phyloP scores from a whole-genome alignment of 2,797 vertebrate genomes.

The Sciaenops ocellatus region DNA sequence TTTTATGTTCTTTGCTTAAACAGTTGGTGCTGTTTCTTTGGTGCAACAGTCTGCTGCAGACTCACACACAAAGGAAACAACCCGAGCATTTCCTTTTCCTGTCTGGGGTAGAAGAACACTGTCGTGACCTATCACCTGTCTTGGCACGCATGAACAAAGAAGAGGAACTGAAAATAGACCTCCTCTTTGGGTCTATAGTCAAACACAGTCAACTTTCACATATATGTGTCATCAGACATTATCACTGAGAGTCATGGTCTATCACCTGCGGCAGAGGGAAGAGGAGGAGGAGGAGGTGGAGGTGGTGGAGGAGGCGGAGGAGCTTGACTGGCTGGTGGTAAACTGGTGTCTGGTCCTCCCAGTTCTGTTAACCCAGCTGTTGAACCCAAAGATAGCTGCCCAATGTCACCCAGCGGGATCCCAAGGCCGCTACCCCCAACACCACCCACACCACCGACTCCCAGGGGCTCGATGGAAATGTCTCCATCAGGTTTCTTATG shows the following conservation, averaged over 20 bases:
- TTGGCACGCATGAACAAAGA: slow-evolving; percentile 44
- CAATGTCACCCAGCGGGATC: slow-evolving; percentile 73
- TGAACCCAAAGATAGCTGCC: slow-evolving; percentile 66
- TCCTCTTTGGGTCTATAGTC: slow-evolving; percentile 6
- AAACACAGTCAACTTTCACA: slow-evolving; percentile 52
- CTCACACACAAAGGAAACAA: slow-evolving; percentile 74
- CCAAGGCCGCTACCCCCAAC: slow-evolving; percentile 46
- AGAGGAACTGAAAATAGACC: slow-evolving; percentile 61
- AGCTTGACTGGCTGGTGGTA: slow-evolving; percentile 83
- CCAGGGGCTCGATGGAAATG: slow-evolving; percentile 83
- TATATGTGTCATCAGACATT: slow-evolving; percentile 45
- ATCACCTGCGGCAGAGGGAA: slow-evolving; percentile 86
- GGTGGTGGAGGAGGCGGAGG: slow-evolving; percentile 88
- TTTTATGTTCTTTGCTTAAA: neutral
- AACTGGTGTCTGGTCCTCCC: slow-evolving; percentile 72
- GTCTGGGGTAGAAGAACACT: slow-evolving; percentile 58
- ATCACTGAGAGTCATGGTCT: slow-evolving; percentile 26
- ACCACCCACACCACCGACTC: slow-evolving; percentile 44
- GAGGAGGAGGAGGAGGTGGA: slow-evolving; percentile 88
- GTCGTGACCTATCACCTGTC: slow-evolving; percentile 57
- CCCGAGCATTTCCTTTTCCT: slow-evolving; percentile 80
- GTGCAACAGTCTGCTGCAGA: slow-evolving; percentile 32
- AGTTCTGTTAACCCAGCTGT: slow-evolving; percentile 55
- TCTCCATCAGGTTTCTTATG: slow-evolving; percentile 87
- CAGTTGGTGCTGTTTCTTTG: neutral